Evolutionary conservation across 2,888 invertebrate genomes (phyloP), one percentile per base, ranked within the genome.

Genomic region (Agriopis marginaria): DNA sequence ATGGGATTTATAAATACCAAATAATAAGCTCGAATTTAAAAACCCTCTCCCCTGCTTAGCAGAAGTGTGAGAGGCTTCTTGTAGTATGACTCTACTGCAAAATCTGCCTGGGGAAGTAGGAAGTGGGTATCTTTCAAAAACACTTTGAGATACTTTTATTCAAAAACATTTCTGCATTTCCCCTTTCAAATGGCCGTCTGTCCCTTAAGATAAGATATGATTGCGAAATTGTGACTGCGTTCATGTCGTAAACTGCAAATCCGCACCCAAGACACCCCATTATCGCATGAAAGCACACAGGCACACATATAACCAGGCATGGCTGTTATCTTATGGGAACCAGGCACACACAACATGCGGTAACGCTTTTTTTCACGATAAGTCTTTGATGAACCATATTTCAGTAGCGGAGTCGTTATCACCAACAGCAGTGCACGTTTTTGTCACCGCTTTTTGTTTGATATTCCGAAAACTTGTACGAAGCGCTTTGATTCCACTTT

Each of bases 181-280:
- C 78, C 78, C 60, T 68, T 81, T 51, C 91, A 74, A 69, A 92
- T 86, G 7, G 71, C 74, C 72, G 87, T 77, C 73, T 92, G 90
- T 0, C 90, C 91, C 74, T 88, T 90, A 0, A 91, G 74, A 77
- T 88, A 91, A 3, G 85, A 77, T 88, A 90, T 88, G 4, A 91
- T 79, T 4, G 85, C 81, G 0, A 90, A 3, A 91, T 79, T 4
- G 85, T 80, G 0, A 90, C 81, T 7, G 85, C 85, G 49, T 82
- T 86, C 59, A 85, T 79, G 71, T 92, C 91, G 50, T 83, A 91
- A 1, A 70, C 79, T 7, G 90, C n/a, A 0, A 86, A 70, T 12
- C 83, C 86, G 17, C 86, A 71, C 0, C 89, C 90, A 63, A 87
- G 83, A 5, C 69, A 75, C 0, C 79, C 77, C 80, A 90, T 82